A percentile compares a stretch with the other conserved stretches of the same genome.
These are phyloP conservation scores for Odontesthes bonariensis DNA, from an alignment of 2,113 vertebrate genomes.

Conservation along the genomic window DNA sequence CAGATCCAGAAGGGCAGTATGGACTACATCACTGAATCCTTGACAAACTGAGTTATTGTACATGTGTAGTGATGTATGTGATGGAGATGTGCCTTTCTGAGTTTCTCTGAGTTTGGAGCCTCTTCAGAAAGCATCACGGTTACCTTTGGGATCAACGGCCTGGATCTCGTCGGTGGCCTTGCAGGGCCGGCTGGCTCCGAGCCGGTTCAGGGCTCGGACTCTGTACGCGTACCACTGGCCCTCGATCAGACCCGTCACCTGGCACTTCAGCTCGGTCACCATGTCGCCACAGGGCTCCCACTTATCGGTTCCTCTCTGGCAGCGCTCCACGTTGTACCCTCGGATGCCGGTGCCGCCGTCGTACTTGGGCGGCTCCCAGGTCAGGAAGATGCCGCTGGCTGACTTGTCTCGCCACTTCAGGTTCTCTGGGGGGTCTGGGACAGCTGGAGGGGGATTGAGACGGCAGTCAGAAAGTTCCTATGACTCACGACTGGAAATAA, in stretches of 20 bases:
- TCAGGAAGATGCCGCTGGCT: slow-evolving; percentile 93
- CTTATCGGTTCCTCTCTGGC: slow-evolving; percentile 93
- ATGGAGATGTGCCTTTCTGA: no score
- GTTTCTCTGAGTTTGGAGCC: no score
- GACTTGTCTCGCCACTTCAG: slow-evolving; percentile 97
- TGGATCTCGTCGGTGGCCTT: slow-evolving; percentile 97
- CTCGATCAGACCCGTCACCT: slow-evolving; percentile 93
- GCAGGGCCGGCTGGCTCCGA: slow-evolving; percentile 91
- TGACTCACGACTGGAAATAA: neutral
- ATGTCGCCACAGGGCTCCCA: slow-evolving; percentile 95
- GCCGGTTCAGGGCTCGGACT: slow-evolving; percentile 92
- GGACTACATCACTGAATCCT: no score
- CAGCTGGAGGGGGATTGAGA: slow-evolving; percentile 77
- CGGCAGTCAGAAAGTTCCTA: neutral
- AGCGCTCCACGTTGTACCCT: slow-evolving; percentile 95
- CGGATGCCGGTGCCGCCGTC: slow-evolving; percentile 94
- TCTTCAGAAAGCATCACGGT: no score
- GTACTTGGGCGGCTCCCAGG: slow-evolving; percentile 95
- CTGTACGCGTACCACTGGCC: slow-evolving; percentile 97
- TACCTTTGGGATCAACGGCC: slow-evolving; percentile 95
- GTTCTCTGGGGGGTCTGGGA: slow-evolving; percentile 97
- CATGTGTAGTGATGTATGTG: no score
- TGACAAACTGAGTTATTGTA: no score
- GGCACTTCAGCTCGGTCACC: slow-evolving; percentile 89
- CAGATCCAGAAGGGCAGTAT: no score